Base-by-base conservation (phyloP, 2,888 invertebrate species). In the Rotaria magnacalcarata region DNA sequence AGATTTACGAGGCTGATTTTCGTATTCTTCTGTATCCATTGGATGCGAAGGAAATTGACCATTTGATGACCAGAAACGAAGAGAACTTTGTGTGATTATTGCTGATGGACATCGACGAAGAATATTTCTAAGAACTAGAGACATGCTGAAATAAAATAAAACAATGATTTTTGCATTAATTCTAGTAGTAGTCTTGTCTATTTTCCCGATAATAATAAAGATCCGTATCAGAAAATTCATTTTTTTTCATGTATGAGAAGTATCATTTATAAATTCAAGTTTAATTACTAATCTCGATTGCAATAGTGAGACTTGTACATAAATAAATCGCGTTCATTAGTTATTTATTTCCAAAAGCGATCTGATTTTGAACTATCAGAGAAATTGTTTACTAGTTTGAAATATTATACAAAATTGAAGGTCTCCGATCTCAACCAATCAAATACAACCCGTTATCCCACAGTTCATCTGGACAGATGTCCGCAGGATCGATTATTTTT, bases 1-100 rank as follows among this genome's bases (percentile, higher is more conserved):
- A n/a, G 80, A 47, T 80, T 80, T 80, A 19, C 67, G 67, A 34
- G 67, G 67, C 34, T 67, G 67, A 67, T 67, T 67, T 67, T 67
- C 67, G 4, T 67, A 67, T 67, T 67, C 67, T 67, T 67, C 67
- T 7, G 67, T 67, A 19, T 34, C 67, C 67, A 67, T 67, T 34
- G 67, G 67, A 67, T 67, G 67, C 0, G 67, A 67, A 19, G 67
- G 67, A 67, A 67, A 67, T 41, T 67, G 27, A 34, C 67, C 67
- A 67, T 5, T 67, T 34, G 67, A 67, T 34, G 67, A 67, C 67
- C 67, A 67, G 16, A 67, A 34, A 67, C 67, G 67, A 67, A 34
- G 27, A 27, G 34, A 19, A 34, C 16, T 7, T 34, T 19, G 34
- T 3, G 34, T 34, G 5, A 41, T 67, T 19, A 34, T 14, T 67